Evolutionary conservation across 2,888 invertebrate genomes (phyloP), one percentile per base, ranked within the genome.

Genomic region (Andrena trimmerana): DNA sequence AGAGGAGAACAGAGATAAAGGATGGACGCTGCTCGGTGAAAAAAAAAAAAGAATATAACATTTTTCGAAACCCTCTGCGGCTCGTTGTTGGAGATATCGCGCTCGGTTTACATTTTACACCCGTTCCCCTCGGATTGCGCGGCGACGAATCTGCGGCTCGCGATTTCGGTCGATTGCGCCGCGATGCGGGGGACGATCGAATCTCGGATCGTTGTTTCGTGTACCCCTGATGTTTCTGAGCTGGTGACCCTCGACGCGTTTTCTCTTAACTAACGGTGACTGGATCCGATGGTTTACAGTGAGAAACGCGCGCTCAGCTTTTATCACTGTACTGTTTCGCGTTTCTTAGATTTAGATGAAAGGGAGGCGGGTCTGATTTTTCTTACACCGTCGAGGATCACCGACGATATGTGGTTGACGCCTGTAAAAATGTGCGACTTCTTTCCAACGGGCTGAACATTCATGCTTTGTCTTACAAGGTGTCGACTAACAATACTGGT

Each of bases 401-500:
- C 50, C 75, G 48, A n/a, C 66, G 52, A 63, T 62, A 60, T 74
- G 81, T 72, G 63, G 66, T 36, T 29, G 48, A 68, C 66, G 68
- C 73, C 65, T 70, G 76, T 70, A 48, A 78, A 65, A 78, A 65
- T 68, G 62, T 80, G 78, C 78, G 78, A 78, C 81, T 76, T 72
- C 68, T 59, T 59, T 73, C 50, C 60, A 59, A 69, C 68, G 60
- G 77, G 60, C 75, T 84, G 71, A 77, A 86, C 84, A 89, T 85
- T 87, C 90, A 88, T 87, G 86, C 89, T 83, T 86, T 85, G 87
- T 84, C 74, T 86, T 83, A 78, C 81, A 79, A 85, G 78, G 89
- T 88, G 85, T 88, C 78, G 86, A 89, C 88, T 91, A 91, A 87
- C 81, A 86, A 81, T 90, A 83, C 75, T 81, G 91, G 89, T 81